Base-by-base conservation (phyloP, 92 coral and sea anemone genomes). In the Palythoa caribaeorum region DNA sequence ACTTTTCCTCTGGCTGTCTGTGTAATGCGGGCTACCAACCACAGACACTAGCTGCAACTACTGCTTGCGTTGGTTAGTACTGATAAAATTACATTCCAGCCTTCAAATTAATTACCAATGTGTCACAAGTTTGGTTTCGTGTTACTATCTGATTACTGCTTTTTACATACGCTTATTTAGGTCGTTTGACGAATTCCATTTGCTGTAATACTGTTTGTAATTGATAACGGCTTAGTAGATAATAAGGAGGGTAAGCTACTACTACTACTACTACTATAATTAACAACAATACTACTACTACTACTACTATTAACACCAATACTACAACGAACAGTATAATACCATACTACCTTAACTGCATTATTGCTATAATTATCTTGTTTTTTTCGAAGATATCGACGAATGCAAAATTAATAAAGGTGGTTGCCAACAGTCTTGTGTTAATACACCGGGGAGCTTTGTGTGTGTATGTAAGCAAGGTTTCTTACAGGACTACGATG, bases 351-450 rank as follows among this genome's bases (percentile, higher is more conserved):
- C 0, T 28, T 28, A 28, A 28, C 28, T 28, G 28, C 28, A 28
- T 28, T 28, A 28, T 28, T 28, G 28, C 28, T 28, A 28, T 28
- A 28, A 28, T 28, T 28, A 28, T 28, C 28, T 28, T 28, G 28
- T 28, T 28, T 28, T 28, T 28, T 28, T 28, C 28, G 28, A 28
- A 63, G 74, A 70, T 36, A 36, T 11, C 74, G 15, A 70, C 74
- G 74, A 70, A 36, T 70, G 74, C 17, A 16, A 70, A 70, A 14
- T 70, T 28, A 38, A 11, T 70, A 70, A 70, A 15, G 39, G 39
- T 70, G 74, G 39, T 1, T 70, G 74, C 74, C 74, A 36, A 36
- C 74, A 70, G 17, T 70, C 74, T 70, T 70, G 74, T 21, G 74
- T 70, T 20, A 70, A 70, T 20, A 70, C 74, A 70, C 39, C 47